phyloP scores from a whole-genome alignment of 2,797 vertebrate genomes.

The Pantherophis alleghaniensis region DNA sequence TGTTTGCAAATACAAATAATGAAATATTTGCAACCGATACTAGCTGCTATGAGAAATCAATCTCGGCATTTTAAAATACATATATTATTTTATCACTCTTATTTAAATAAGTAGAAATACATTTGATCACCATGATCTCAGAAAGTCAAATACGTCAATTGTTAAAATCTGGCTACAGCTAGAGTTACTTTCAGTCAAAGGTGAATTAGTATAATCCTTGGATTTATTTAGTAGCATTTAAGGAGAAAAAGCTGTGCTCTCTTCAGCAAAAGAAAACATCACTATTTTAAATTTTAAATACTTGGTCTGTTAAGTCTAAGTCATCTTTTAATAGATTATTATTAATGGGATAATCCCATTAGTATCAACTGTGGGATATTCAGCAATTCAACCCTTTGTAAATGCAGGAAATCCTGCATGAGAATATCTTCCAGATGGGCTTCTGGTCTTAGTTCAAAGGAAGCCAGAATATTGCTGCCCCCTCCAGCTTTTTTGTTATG shows the following conservation, averaged over 20 bases:
- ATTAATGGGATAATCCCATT: background rate
- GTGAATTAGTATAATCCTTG: background rate
- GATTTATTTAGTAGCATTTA: background rate
- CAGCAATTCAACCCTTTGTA: background rate
- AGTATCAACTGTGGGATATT: background rate
- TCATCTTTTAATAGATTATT: background rate
- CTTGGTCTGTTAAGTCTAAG: background rate
- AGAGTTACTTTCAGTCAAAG: background rate
- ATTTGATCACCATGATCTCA: background rate
- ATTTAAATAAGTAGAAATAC: background rate
- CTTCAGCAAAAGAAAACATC: background rate
- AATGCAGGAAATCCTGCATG: background rate
- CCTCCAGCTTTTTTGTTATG: background rate
- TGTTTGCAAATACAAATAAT: conserved; percentile 3
- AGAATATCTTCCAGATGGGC: background rate
- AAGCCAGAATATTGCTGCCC: background rate
- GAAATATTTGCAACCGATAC: conserved; percentile 16
- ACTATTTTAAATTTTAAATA: background rate
- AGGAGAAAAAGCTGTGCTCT: background rate
- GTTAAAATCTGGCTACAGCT: background rate
- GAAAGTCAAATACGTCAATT: background rate
- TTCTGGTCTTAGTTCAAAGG: background rate
- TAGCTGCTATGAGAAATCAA: background rate
- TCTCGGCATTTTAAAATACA: background rate
- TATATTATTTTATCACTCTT: background rate